Evolutionary conservation across 2,888 invertebrate genomes (phyloP), one percentile per base, ranked within the genome.

Genomic region (Phengaris alcon): DNA sequence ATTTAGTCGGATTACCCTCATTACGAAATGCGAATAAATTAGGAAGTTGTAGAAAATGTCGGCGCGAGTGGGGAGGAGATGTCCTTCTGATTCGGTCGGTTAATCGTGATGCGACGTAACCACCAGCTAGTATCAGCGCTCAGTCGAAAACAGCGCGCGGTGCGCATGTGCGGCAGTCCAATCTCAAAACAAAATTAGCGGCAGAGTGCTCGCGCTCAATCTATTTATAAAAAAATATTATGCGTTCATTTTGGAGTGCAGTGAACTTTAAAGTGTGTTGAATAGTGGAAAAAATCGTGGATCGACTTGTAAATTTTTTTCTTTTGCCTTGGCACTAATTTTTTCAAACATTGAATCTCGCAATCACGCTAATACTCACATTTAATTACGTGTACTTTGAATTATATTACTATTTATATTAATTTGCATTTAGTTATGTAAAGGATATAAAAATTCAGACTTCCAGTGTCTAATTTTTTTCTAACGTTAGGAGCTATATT

Each of bases 181-280:
- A 48, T 54, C 52, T 76, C 74, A 78, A 70, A 75, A 79, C 78
- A 80, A 82, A 82, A 77, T 79, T 80, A 77, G 77, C 69, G 76
- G 76, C 74, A 76, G 75, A 76, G 75, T 77, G 75, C 70, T 78
- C 80, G 80, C 78, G 82, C 80, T 81, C 82, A 82, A 82, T 86
- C 87, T 87, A 88, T 88, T 87, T 87, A 84, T 84, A 84, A 84
- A 82, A 79, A 84, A 81, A 82, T 79, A 80, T 80, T 80, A 82
- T 82, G 82, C 78, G 81, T 81, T 82, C 81, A 82, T 83, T 83
- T 81, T 82, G 84, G 87, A 91, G 91, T 91, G 90, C 90, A 91
- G 92, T 92, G 91, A 88, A 84, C 89, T 83, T 75, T 78, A 75
- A 76, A 75, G 73, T 79, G 76, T 77, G 79, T 78, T 77, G 74